Base-by-base conservation (phyloP, 30 jellyfish, hydroid and myxozoan genomes). In the Turritopsis dohrnii region DNA sequence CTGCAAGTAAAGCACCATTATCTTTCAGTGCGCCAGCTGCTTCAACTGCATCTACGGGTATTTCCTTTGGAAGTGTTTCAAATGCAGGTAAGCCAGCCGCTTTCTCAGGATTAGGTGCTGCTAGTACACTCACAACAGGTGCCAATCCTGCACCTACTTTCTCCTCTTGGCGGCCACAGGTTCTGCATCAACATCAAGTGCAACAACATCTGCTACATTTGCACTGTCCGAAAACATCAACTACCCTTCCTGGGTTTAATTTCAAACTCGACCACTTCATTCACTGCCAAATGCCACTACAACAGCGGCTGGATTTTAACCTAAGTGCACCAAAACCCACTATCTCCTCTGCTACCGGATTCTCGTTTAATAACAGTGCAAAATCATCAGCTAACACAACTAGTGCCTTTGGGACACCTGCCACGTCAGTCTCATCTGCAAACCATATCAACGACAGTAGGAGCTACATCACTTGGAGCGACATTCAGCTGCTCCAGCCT, bases 371-470 rank as follows among this genome's bases (percentile, higher is more conserved):
- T n/a, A 79, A 27, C 31, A 52, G 76, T 53, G 85, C 74, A 18
- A 74, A 74, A 74, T 52, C 71, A 21, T 26, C 73, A 17, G 72
- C 89, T 25, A 16, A 24, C 73, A n/a, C 89, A n/a, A 72, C 86
- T 25, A 29, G 82, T 19, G 23, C 80, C 17, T 80, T 60, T 53
- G 81, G 82, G 20, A 1, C 89, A 0, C 26, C 85, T 65, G 29
- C 85, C 21, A 85, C 88, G 8, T 27, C 89, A 60, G 71, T 85
- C 66, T 23, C 73, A 8, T 27, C 89, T 18, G 65, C 27, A 21
- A n/a, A 24, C 18, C 54, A 74, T 60, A 74, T 23, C 30, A n/a
- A 1, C 5, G 19, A 18, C 73, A 18, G 21, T 22, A 18, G 73
- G 73, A 18, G 73, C 73, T 18, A 60, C 0, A 8, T n/a, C 77